Base-by-base conservation (phyloP, 2,797 vertebrate genomes). In the Amblyraja radiata region DNA sequence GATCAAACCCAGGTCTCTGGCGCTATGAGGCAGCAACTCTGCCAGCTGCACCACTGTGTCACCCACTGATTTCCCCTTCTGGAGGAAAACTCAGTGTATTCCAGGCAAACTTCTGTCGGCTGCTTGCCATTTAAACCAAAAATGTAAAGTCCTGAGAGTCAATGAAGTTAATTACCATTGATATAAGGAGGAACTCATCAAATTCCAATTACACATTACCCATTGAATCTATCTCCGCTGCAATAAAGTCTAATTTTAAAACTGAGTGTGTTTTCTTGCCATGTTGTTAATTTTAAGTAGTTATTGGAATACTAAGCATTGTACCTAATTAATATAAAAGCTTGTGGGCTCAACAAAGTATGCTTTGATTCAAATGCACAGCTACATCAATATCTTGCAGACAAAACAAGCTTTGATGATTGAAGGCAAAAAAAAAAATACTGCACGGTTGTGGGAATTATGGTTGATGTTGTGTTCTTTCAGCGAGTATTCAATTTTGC, bases 381-480 rank as follows among this genome's bases (percentile, higher is more conserved):
- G 32, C 68, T 74, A 46, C 68, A 91, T 71, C 71, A 71, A 90
- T 68, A 68, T 90, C 88, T 25, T 90, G 88, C 68, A 91, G 90
- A 91, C 90, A 91, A 91, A 91, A 74, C 90, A 74, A 73, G 90
- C 90, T 91, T 91, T 91, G 90, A 91, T 91, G 90, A 91, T 91
- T 54, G 90, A 71, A 91, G 39, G 90, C 46, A 54, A 9, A 90
- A 73, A 71, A 71, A 83, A 90, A 71, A 90, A 90, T 88, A 74
- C 90, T 74, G 90, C 36, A 46, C 65, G 90, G 71, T 74, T 91
- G 90, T 91, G 90, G 90, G 71, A 91, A 91, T 73, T 91, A 73
- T 46, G 90, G 65, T 91, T 71, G 90, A 91, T 91, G 68, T 74
- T 73, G 65, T 74, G 71, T 73, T 91, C 90, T 91, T 91, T 91